These are phyloP conservation scores for Leuciscus waleckii DNA, from an alignment of 2,797 vertebrate species.

Conservation along the genomic window DNA sequence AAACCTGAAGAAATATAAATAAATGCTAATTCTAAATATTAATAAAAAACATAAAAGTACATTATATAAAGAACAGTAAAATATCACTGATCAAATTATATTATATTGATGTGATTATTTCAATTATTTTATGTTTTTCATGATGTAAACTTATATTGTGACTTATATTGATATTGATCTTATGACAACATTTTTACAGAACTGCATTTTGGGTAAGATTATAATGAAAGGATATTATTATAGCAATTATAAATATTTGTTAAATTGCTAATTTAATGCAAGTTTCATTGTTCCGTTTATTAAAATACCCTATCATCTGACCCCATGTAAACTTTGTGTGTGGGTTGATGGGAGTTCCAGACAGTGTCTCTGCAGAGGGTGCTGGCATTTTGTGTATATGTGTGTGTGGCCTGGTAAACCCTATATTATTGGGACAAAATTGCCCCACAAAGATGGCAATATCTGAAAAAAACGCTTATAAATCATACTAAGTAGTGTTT, in stretches of 20 bases:
- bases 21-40: background rate
- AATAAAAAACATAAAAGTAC: too few relatives aligned
- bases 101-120: background rate
- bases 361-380: slow-evolving; percentile 5
- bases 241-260: too few relatives aligned
- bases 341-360: background rate
- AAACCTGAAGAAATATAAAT: background rate
- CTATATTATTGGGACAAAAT: too few relatives aligned
- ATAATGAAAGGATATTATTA: background rate
- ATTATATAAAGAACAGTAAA: background rate
- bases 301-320: background rate
- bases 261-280: background rate
- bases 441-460: too few relatives aligned
- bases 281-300: background rate
- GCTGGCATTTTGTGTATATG: background rate
- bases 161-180: too few relatives aligned
- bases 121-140: too few relatives aligned
- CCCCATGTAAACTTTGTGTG: background rate
- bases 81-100: background rate
- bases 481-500: too few relatives aligned
- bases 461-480: too few relatives aligned
- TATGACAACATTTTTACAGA: background rate
- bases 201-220: background rate
- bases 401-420: background rate
- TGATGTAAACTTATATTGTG: too few relatives aligned